Evolutionary conservation across 2,888 invertebrate species (phyloP).

Genomic region (Apodemia zela): DNA sequence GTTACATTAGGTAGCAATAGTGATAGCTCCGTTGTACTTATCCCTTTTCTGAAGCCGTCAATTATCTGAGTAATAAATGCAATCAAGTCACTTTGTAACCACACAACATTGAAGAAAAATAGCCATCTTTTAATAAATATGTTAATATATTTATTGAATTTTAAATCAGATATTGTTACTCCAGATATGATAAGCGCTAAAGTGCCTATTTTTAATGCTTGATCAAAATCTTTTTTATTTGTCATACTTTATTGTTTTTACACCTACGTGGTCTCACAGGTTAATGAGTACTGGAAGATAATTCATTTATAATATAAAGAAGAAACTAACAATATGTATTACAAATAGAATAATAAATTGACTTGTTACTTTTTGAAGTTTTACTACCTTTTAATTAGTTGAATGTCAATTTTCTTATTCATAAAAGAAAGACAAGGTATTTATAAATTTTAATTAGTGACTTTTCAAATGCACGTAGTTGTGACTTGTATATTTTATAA

Average conservation of each 20-base stretch:
- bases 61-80: not conserved
- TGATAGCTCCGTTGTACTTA: not conserved
- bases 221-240: conserved; percentile 9
- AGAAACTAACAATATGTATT: not conserved
- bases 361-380: not conserved
- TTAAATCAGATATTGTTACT: not conserved
- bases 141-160: not conserved
- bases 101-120: conserved; percentile 8
- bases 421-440: not conserved
- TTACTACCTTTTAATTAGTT: not conserved
- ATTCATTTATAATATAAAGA: not conserved
- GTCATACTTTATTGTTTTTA: not conserved
- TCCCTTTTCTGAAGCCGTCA: not conserved
- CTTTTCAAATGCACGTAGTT: no score
- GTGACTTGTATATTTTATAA: no score
- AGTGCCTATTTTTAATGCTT: not conserved
- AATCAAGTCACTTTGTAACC: conserved; percentile 10
- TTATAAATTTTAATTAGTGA: no score
- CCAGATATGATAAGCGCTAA: conserved; percentile 7
- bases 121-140: conserved; percentile 12
- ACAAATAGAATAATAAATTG: not conserved
- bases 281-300: not conserved
- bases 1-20: not conserved
- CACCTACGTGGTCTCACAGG: not conserved
- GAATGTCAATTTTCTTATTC: not conserved